Conservation (phyloP, 2,797 vertebrate genomes). For the Sarcophilus harrisii region DNA sequence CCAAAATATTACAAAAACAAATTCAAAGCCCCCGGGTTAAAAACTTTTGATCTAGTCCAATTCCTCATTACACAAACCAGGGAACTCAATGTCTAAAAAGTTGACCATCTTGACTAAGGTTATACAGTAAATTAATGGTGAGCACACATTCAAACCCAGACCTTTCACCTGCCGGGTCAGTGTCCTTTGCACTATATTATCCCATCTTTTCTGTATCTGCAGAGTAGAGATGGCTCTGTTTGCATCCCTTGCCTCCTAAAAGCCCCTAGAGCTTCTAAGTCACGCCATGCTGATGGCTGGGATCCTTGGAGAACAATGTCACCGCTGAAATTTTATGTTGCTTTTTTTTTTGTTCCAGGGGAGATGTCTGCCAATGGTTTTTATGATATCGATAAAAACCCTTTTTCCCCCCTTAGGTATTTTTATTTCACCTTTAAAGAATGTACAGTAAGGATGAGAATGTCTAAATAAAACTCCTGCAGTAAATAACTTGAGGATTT, state of each 20-base stretch:
- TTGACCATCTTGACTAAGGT: neutral
- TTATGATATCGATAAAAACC: slow-evolving; percentile 68
- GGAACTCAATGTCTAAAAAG: neutral
- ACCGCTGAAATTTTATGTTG: slow-evolving; percentile 59
- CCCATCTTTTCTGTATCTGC: neutral
- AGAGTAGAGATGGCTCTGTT: neutral
- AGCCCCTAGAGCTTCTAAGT: neutral
- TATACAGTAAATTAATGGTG: neutral
- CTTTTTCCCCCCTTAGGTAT: slow-evolving; percentile 59
- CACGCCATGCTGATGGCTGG: neutral
- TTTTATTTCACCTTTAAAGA: slow-evolving; percentile 78
- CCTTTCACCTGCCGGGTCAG: neutral
- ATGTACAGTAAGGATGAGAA: slow-evolving; percentile 65
- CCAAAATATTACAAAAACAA: neutral
- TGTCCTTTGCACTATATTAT: neutral
- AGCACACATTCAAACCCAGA: neutral
- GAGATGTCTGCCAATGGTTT: slow-evolving; percentile 66
- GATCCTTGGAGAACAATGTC: slow-evolving; percentile 27
- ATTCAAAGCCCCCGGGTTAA: neutral
- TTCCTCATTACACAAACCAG: neutral
- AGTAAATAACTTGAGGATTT: slow-evolving; percentile 63
- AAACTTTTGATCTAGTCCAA: neutral
- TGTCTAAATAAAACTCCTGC: slow-evolving; percentile 56
- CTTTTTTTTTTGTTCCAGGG: slow-evolving; percentile 57
- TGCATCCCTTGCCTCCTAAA: neutral